Base-by-base conservation (phyloP, 2,797 vertebrate genomes). In the Sebastolobus altivelis region DNA sequence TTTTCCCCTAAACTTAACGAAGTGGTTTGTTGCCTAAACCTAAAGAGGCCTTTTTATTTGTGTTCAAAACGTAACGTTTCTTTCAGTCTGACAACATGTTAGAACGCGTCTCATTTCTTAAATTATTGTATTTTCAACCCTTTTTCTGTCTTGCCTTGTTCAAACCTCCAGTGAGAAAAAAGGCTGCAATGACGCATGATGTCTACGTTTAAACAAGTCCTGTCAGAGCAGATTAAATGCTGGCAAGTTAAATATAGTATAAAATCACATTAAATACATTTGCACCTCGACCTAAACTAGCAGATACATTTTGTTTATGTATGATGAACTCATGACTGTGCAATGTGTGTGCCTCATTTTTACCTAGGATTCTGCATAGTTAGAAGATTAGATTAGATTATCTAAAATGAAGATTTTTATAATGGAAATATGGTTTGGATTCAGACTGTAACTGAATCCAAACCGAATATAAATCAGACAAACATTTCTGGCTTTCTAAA, bases 321-420 rank as follows among this genome's bases (percentile, higher is more conserved):
- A 5, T 59, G 33, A 68, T 43, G 2, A 46, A 1, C 6, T 61
- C 7, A 37, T 66, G 66, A n/a, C 13, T 55, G 8, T 43, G 27
- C 33, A 73, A 33, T 60, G 5, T 16, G 52, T 58, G 35, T 43
- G 33, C 13, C 8, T 55, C 8, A 52, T 63, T 83, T 83, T 65
- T 77, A 62, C 22, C 65, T 25, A 25, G 25, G 25, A 25, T 25
- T 27, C 55, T 54, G 13, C 5, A 33, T 31, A 37, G 20, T 59
- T 43, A 77, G 25, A 70, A 35, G 20, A 58, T 38, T 40, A 16
- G 25, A 29, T 65, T 46, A 46, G 43, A 29, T 22, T 29, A 25
- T 63, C 2, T 66, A 4, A 43, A 72, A 72, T 38, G 2, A 29
- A 67, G 2, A 43, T 43, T 72, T 20, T 29, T 33, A 60, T 31